A percentile compares a stretch with the other conserved stretches of the same genome.
phyloP scores from a whole-genome alignment of 2,888 invertebrate species.

The Stenchaetothrips biformis region DNA sequence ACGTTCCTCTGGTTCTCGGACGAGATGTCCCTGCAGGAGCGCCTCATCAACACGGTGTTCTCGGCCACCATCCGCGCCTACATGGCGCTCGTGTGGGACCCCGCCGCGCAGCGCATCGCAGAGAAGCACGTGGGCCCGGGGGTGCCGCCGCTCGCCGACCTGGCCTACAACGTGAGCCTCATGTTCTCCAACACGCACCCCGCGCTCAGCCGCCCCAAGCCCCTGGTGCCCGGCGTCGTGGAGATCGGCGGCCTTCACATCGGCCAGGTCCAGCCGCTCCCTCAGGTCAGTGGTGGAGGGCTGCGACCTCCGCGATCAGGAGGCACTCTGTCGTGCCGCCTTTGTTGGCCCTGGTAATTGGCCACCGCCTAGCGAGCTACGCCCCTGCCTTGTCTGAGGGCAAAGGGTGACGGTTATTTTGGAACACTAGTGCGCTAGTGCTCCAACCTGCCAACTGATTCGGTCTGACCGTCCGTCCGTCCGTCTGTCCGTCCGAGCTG shows the following conservation, averaged over 20 bases:
- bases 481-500: no score
- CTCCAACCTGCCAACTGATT: no score
- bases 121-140: conserved; percentile 50
- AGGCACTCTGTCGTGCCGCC: neutral
- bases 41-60: conserved; percentile 39
- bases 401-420: no score
- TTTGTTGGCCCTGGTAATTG: no score
- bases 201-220: conserved; percentile 50
- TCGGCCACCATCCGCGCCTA: conserved; percentile 25
- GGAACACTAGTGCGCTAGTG: no score
- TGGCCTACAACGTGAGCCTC: conserved; percentile 54
- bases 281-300: conserved; percentile 20
- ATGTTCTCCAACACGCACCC: conserved; percentile 59
- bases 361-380: no score
- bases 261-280: conserved; percentile 26
- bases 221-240: conserved; percentile 36
- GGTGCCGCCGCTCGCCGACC: conserved; percentile 52
- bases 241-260: conserved; percentile 28
- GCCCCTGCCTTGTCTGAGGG: no score
- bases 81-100: conserved; percentile 40
- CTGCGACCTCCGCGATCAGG: neutral
- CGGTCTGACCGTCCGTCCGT: no score
- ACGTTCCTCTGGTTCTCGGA: conserved; percentile 35
- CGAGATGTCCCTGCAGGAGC: conserved; percentile 41
- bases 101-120: conserved; percentile 45